phyloP scores from a whole-genome alignment of 2,888 invertebrate genomes.

The Synergus japonicus region DNA sequence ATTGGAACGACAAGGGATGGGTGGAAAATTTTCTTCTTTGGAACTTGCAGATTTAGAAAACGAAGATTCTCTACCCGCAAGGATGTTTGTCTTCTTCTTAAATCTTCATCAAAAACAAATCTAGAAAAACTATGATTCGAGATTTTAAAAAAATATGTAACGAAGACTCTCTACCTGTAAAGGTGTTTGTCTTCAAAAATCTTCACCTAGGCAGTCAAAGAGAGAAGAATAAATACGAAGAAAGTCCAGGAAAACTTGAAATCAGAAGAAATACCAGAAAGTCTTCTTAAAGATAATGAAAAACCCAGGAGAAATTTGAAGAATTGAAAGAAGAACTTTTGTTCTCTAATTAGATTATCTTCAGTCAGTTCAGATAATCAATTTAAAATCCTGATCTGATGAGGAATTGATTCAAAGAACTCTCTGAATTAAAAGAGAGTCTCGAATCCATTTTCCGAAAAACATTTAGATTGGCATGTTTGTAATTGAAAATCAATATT shows the following conservation, averaged over 20 bases:
- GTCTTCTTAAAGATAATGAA: too few relatives aligned
- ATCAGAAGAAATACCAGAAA: neutral
- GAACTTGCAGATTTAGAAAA: constrained; percentile 33
- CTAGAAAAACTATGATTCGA: neutral
- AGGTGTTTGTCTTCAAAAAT: neutral
- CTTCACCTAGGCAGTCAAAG: neutral
- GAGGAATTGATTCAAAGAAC: neutral
- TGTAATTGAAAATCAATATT: neutral
- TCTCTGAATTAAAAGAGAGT: neutral
- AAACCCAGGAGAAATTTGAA: neutral
- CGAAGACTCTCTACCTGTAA: neutral
- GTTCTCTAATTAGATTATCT: neutral
- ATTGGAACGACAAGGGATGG: constrained; percentile 52
- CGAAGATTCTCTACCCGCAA: neutral
- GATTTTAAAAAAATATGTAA: neutral
- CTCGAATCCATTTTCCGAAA: neutral
- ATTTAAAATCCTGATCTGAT: neutral
- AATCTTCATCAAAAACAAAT: neutral
- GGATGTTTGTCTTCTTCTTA: neutral
- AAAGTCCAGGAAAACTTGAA: neutral
- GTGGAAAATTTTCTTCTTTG: constrained; percentile 49
- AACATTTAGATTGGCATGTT: neutral
- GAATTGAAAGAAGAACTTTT: neutral
- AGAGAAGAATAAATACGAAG: neutral
- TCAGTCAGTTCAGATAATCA: neutral